Conservation (phyloP, 2,888 invertebrate genomes). For the Callimorpha dominula region DNA sequence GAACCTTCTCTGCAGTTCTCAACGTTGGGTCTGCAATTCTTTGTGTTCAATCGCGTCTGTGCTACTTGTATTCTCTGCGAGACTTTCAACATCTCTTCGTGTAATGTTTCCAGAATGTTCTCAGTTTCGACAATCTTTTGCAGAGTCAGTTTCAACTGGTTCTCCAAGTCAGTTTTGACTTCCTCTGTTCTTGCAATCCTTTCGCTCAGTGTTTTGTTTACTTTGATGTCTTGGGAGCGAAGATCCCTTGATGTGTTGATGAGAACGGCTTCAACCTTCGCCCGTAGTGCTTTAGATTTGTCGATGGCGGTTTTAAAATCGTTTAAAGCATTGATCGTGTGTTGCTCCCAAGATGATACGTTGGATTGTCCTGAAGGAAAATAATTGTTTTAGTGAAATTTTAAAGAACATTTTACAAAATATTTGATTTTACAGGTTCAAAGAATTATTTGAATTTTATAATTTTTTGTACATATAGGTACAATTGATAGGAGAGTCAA, state of each 20-base stretch:
- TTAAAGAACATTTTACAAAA: neutral
- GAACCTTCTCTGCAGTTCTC: slow-evolving; percentile 83
- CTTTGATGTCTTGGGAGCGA: slow-evolving; percentile 92
- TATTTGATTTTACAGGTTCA: too few species aligned
- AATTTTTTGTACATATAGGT: neutral
- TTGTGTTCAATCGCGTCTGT: slow-evolving; percentile 79
- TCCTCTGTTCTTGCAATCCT: slow-evolving; percentile 92
- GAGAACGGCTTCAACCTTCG: slow-evolving; percentile 90
- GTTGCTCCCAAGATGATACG: slow-evolving; percentile 93
- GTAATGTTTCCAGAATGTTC: slow-evolving; percentile 74
- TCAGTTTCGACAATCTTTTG: slow-evolving; percentile 79
- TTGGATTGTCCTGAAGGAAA: slow-evolving; percentile 89
- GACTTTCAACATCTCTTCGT: slow-evolving; percentile 78
- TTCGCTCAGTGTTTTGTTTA: slow-evolving; percentile 91
- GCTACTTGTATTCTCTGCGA: slow-evolving; percentile 79
- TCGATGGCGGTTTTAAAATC: slow-evolving; percentile 91
- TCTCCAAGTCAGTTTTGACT: slow-evolving; percentile 90
- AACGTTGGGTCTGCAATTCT: slow-evolving; percentile 74
- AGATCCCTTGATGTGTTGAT: slow-evolving; percentile 93
- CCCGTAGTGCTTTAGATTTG: slow-evolving; percentile 90
- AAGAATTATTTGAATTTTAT: neutral
- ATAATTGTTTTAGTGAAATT: neutral
- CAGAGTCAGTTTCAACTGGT: slow-evolving; percentile 87
- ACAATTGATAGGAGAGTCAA: too few species aligned
- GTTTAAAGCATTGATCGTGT: slow-evolving; percentile 91